Conservation (phyloP, 1,140 invertebrate species). For the Bombus affinis region DNA sequence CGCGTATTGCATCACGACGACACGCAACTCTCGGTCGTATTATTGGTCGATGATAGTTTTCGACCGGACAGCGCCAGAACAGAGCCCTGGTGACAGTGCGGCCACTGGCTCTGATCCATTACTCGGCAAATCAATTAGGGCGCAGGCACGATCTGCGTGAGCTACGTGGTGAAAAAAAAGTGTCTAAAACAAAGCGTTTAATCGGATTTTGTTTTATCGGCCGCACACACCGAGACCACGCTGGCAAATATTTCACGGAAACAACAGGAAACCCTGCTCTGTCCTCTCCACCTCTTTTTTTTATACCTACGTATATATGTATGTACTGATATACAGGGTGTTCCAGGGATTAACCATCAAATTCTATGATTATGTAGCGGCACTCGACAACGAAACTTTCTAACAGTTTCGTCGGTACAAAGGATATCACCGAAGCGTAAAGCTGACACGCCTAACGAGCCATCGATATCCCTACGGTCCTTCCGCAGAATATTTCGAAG, state of each 20-base stretch:
- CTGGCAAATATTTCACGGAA: conserved; percentile 66
- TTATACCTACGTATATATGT: neutral
- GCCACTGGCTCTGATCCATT: conserved; percentile 60
- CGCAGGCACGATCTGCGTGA: conserved; percentile 50
- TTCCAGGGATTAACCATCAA: no score
- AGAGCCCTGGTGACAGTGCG: neutral
- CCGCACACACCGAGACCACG: conserved; percentile 55
- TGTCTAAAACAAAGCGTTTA: conserved; percentile 70
- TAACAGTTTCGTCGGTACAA: no score
- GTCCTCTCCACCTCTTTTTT: neutral
- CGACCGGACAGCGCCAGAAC: neutral
- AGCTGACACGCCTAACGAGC: no score
- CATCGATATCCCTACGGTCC: no score
- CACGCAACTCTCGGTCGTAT: conserved; percentile 1
- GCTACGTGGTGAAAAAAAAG: conserved; percentile 48
- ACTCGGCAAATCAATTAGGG: conserved; percentile 70
- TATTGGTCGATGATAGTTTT: conserved; percentile 27
- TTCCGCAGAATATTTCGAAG: no score
- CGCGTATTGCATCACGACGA: conserved; percentile 41
- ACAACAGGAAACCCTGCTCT: conserved; percentile 53
- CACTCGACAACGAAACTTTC: no score
- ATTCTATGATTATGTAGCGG: no score
- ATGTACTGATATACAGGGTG: neutral
- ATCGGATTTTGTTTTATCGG: conserved; percentile 72
- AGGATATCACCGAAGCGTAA: no score